Conservation (phyloP, 2,888 invertebrate species). For the Nycteola revayana region DNA sequence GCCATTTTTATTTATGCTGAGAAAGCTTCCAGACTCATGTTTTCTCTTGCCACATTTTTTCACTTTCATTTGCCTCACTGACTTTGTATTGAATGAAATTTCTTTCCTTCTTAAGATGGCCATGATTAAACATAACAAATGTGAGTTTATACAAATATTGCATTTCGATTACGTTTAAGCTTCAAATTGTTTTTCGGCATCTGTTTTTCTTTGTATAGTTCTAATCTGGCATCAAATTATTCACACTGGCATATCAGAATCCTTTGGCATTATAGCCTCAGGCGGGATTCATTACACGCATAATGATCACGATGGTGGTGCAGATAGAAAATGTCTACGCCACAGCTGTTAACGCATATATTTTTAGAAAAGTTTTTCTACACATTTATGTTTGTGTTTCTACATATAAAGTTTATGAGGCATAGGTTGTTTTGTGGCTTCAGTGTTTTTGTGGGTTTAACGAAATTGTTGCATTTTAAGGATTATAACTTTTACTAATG, state of each 20-base stretch:
- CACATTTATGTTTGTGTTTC: neutral
- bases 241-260: neutral
- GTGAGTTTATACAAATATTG: no score
- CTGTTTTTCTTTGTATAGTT: neutral
- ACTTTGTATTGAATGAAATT: no score
- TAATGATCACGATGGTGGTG: constrained; percentile 5
- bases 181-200: no score
- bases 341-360: constrained; percentile 2
- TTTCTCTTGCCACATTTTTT: no score
- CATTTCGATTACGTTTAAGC: no score
- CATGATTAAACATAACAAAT: no score
- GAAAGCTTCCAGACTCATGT: neutral
- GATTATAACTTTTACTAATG: no score
- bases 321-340: constrained; percentile 6
- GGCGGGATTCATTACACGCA: neutral
- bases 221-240: neutral
- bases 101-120: no score
- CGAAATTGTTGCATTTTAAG: no score
- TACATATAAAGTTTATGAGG: neutral
- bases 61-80: no score
- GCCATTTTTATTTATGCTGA: constrained; percentile 5
- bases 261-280: neutral
- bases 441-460: no score
- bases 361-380: constrained; percentile 7
- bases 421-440: no score